These are phyloP conservation scores for Panopea generosa DNA, from an alignment of 2,888 invertebrate species.

Conservation along the genomic window DNA sequence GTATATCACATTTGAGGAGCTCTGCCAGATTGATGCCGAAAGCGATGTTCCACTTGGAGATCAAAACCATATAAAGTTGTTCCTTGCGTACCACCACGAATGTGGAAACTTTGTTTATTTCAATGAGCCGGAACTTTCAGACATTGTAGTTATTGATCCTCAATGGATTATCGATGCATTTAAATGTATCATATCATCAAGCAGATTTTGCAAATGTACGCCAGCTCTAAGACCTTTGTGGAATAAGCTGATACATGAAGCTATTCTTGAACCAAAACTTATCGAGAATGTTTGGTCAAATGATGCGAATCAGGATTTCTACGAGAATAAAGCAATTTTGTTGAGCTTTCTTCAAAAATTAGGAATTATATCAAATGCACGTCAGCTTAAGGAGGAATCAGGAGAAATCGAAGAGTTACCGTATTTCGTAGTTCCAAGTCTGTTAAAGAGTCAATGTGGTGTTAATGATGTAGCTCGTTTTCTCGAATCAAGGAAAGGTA, in stretches of 20 bases:
- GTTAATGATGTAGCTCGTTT: no score
- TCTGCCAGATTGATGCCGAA: conserved; percentile 6
- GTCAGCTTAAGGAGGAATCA: conserved; percentile 1
- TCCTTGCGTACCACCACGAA: conserved; percentile 30
- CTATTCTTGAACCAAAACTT: conserved; percentile 6
- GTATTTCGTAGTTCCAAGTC: conserved; percentile 27
- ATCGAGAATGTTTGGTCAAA: conserved; percentile 18
- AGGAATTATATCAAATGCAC: conserved; percentile 17
- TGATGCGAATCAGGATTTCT: conserved; percentile 11
- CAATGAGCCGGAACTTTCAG: conserved; percentile 21
- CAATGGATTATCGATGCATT: conserved; percentile 40
- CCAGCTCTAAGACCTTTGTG: conserved; percentile 3
- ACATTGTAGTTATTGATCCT: conserved; percentile 28
- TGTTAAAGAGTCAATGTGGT: neutral
- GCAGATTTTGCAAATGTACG: conserved; percentile 17
- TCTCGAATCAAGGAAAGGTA: no score
- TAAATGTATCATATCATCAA: conserved; percentile 36
- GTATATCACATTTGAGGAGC: conserved; percentile 16
- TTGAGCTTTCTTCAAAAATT: conserved; percentile 20
- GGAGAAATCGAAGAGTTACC: conserved; percentile 5
- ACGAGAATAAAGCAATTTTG: conserved; percentile 16
- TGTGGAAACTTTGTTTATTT: conserved; percentile 29
- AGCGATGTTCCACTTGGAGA: conserved; percentile 7
- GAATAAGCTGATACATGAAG: conserved; percentile 11
- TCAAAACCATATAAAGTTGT: conserved; percentile 20